A percentile compares a stretch with the other conserved stretches of the same genome.
These are phyloP conservation scores for Pardalotus punctatus DNA, from an alignment of 2,113 vertebrate species.

Conservation along the genomic window DNA sequence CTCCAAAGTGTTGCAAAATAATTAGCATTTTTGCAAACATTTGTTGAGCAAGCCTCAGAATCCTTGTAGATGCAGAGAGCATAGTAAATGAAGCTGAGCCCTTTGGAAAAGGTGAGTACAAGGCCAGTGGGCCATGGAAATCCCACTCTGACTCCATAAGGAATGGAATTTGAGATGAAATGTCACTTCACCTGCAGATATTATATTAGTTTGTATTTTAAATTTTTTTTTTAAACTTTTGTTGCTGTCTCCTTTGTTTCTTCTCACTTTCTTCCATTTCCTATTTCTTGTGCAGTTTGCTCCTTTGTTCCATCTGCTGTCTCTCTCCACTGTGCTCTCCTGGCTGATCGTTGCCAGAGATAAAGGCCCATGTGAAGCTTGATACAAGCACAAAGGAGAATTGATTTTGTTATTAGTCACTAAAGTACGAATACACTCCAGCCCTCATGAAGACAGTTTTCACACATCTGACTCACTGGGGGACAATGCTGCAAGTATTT, in stretches of 20 bases:
- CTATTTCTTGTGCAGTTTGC: neutral
- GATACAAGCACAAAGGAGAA: neutral
- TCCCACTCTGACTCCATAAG: neutral
- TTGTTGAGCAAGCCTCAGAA: neutral
- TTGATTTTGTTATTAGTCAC: constrained; percentile 9
- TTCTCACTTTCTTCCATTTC: constrained; percentile 23
- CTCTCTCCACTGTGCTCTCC: neutral
- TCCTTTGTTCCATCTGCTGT: neutral
- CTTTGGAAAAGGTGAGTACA: neutral
- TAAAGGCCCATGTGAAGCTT: neutral
- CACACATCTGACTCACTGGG: neutral
- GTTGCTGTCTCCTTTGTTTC: neutral
- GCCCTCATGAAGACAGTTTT: constrained; percentile 15
- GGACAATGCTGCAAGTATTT: neutral
- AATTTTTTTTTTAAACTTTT: neutral
- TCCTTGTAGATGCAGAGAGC: neutral
- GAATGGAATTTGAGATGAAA: neutral
- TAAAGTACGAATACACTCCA: neutral
- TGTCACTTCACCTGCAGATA: neutral
- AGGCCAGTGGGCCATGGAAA: neutral
- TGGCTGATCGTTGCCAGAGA: neutral
- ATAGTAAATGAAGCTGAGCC: neutral
- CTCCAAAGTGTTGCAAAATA: neutral
- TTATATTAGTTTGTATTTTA: neutral
- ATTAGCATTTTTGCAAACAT: neutral